These are phyloP conservation scores for Rhingia campestris DNA, from an alignment of 2,888 invertebrate species.

Conservation along the genomic window DNA sequence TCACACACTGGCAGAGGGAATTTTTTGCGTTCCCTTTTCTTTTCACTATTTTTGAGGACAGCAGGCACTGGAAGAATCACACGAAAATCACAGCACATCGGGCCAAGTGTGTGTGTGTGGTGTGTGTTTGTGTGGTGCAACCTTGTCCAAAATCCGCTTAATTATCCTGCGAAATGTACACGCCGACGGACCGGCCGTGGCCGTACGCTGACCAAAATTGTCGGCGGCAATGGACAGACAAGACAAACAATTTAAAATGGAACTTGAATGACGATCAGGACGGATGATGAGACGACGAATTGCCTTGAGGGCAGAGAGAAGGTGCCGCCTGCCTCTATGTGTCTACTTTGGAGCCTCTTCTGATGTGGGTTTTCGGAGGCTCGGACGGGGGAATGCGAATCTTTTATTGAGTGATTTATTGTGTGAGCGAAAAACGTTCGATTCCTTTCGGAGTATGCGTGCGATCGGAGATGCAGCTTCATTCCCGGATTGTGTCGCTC, in stretches of 20 bases:
- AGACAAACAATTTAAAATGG: conserved; percentile 62
- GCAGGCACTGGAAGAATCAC: conserved; percentile 26
- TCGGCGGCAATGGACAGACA: conserved; percentile 33
- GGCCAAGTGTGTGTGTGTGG: background rate
- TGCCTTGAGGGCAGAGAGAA: conserved; percentile 12
- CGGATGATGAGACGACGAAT: background rate
- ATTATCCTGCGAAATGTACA: conserved; percentile 65
- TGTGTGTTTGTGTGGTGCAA: conserved; percentile 25
- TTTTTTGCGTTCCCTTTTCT: conserved; percentile 12
- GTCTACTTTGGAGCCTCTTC: conserved; percentile 24
- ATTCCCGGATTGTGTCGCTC: background rate
- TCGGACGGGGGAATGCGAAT: conserved; percentile 41
- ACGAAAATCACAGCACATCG: conserved; percentile 36
- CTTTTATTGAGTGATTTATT: conserved; percentile 71
- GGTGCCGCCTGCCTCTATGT: conserved; percentile 2
- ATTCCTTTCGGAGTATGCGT: conserved; percentile 46
- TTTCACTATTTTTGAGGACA: conserved; percentile 10
- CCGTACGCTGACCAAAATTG: conserved; percentile 17
- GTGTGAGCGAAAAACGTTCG: conserved; percentile 49
- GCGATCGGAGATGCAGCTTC: background rate
- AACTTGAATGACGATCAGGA: conserved; percentile 31
- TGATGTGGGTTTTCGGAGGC: conserved; percentile 24
- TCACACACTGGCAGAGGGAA: conserved; percentile 39
- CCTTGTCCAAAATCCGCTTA: conserved; percentile 60
- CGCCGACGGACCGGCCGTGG: background rate